Conservation (phyloP, 2,797 vertebrate genomes). For the Cheirogaleus major region DNA sequence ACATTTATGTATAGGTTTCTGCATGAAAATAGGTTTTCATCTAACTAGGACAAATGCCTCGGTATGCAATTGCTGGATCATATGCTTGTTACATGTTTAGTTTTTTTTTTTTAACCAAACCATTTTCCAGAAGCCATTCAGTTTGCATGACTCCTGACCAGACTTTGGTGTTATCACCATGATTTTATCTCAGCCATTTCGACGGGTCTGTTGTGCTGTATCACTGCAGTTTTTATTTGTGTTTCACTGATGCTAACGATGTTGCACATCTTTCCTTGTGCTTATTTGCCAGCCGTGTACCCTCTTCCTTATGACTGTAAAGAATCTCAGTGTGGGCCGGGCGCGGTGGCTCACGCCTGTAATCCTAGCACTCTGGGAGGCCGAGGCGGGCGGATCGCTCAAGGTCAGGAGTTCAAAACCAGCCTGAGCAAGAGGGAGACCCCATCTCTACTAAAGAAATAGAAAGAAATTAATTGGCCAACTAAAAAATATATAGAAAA, state of each 20-base stretch:
- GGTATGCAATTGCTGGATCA: background rate
- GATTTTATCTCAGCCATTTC: background rate
- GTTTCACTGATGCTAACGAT: fast-evolving
- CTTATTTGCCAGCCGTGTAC: background rate
- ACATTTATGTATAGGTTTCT: background rate
- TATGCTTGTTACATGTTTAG: background rate
- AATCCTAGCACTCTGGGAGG: too few relatives aligned
- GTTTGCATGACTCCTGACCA: background rate
- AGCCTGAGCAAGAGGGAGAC: too few relatives aligned
- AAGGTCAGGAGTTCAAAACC: too few relatives aligned
- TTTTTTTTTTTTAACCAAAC: too few relatives aligned
- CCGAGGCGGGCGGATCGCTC: too few relatives aligned
- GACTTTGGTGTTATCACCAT: background rate
- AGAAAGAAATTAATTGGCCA: too few relatives aligned
- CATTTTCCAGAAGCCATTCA: background rate
- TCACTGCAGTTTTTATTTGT: background rate
- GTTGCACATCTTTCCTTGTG: background rate
- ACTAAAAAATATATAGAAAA: too few relatives aligned
- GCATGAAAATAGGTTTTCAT: background rate
- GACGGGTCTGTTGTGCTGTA: background rate
- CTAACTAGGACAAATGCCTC: background rate
- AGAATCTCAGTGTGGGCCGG: background rate
- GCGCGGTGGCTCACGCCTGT: too few relatives aligned
- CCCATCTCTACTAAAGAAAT: too few relatives aligned
- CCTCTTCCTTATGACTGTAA: background rate